Conservation (phyloP, 2,113 vertebrate genomes). For the Ciconia stormi region DNA sequence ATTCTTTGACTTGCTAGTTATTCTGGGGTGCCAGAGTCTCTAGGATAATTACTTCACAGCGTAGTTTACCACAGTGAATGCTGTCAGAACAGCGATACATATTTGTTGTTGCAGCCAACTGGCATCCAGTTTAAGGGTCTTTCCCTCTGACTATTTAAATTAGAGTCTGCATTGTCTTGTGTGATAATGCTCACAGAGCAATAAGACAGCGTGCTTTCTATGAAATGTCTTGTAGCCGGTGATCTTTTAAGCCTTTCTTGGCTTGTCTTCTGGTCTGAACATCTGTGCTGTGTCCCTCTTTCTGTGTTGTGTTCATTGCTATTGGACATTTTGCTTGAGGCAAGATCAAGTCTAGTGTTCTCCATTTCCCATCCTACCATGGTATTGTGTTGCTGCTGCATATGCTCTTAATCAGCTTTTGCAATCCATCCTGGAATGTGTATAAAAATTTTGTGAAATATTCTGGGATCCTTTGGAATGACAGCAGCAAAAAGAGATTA, state of each 20-base stretch:
- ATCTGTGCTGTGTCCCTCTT: slow-evolving; percentile 52
- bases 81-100: neutral
- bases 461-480: neutral
- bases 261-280: slow-evolving; percentile 47
- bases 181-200: slow-evolving; percentile 29
- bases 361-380: neutral
- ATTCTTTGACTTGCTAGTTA: neutral
- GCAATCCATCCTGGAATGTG: neutral
- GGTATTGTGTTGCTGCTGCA: neutral
- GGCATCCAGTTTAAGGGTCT: slow-evolving; percentile 32
- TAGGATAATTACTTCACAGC: neutral
- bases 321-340: slow-evolving; percentile 41
- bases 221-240: slow-evolving; percentile 19
- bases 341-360: slow-evolving; percentile 12
- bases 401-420: slow-evolving; percentile 29
- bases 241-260: slow-evolving; percentile 63
- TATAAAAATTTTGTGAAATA: slow-evolving; percentile 9
- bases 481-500: neutral
- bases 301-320: neutral
- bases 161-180: slow-evolving; percentile 32
- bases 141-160: slow-evolving; percentile 52
- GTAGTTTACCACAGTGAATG: neutral
- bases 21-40: neutral
- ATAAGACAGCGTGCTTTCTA: slow-evolving; percentile 6
- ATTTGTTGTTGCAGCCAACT: slow-evolving; percentile 7